Evolutionary conservation across 2,888 invertebrate species (phyloP).

Genomic region (Drosophila demipolita): DNA sequence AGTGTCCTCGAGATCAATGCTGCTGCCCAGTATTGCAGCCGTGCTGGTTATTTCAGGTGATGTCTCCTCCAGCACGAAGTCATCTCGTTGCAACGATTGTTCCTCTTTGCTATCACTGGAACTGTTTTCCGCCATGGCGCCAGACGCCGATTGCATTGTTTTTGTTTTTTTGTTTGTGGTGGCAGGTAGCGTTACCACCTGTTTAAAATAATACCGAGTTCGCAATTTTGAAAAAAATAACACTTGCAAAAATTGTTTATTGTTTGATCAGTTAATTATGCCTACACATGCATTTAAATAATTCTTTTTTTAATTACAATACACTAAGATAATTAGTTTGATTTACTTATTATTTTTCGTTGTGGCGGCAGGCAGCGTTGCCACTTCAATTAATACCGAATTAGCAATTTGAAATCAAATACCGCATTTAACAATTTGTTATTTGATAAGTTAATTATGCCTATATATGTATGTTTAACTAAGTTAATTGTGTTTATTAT

Average conservation of each 20-base stretch:
- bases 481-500: background rate
- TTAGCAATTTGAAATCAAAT: slow-evolving; percentile 4
- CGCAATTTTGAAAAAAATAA: slow-evolving; percentile 4
- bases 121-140: slow-evolving; percentile 62
- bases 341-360: slow-evolving; percentile 40
- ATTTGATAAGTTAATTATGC: background rate
- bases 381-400: background rate
- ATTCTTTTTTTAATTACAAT: background rate
- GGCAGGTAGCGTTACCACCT: slow-evolving; percentile 15
- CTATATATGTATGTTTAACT: background rate
- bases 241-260: background rate
- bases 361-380: slow-evolving; percentile 20
- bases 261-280: background rate
- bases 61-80: slow-evolving; percentile 21
- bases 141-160: slow-evolving; percentile 38
- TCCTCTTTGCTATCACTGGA: slow-evolving; percentile 45
- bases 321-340: slow-evolving; percentile 22
- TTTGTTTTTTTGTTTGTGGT: slow-evolving; percentile 25
- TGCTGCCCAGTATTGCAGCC: background rate
- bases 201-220: background rate
- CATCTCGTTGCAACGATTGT: slow-evolving; percentile 20
- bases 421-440: background rate
- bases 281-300: background rate
- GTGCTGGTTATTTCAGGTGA: background rate
- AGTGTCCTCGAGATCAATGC: slow-evolving; percentile 58